Evolutionary conservation across 2,888 invertebrate species (phyloP), one percentile per base, ranked within the genome.

Genomic region (Alloplasta piceator): DNA sequence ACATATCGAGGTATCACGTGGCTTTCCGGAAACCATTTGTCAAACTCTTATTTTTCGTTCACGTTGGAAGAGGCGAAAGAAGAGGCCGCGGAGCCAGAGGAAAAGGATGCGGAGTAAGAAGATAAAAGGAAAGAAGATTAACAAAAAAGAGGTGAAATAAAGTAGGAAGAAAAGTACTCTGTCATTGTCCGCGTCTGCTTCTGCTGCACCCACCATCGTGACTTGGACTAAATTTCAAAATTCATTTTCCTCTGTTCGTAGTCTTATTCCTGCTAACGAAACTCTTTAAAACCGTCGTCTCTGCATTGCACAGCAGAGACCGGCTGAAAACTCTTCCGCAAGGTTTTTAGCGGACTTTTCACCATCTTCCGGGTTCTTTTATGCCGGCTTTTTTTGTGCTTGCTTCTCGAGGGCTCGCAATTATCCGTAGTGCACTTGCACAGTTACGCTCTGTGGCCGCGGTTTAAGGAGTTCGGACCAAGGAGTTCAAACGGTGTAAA

Each of bases 371-470:
- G n/a, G 48, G 6, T 10, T 10, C 36, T 16, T 55, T 55, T 36
- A 9, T 66, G 66, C 36, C n/a, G 14, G 38, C 36, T 56, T 64
- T 43, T 39, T 7, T 52, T n/a, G 6, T 55, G n/a, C 26, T 38
- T 55, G 55, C 41, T 16, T 26, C 14, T 68, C 46, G 46, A 77
- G 63, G 41, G 64, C 70, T 64, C 64, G 77, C 64, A 71, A 77
- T 70, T 64, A 71, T 77, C 63, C 50, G 70, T 41, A 26, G 61
- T 46, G 39, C 7, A 9, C 26, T 6, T 26, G 1, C 26, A 26
- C 26, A 26, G 26, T 26, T 26, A 26, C 26, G 26, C 26, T 3
- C 26, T 26, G 26, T 26, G 26, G 26, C 26, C 26, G 26, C 26
- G 26, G 26, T 26, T 1, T 26, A 26, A 26, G 26, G 26, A 26